Percentiles rank a stretch among this genome's conserved stretches.
phyloP scores from a whole-genome alignment of 2,888 invertebrate genomes.

The Patella ulyssiponensis region DNA sequence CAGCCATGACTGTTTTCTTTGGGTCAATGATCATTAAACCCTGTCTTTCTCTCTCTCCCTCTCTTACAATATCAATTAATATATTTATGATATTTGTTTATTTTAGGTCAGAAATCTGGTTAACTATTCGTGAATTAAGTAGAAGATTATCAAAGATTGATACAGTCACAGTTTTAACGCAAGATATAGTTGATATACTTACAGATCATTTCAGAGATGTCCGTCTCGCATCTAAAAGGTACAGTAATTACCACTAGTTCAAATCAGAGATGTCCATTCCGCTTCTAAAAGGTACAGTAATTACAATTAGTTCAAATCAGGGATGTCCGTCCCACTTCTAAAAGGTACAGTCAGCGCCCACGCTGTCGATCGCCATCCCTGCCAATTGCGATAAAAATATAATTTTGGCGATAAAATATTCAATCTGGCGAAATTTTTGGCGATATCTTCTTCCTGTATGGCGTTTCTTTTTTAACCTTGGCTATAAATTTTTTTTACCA shows the following conservation, averaged over 20 bases:
- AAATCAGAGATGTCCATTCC: constrained; percentile 79
- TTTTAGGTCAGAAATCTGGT: constrained; percentile 82
- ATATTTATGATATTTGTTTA: not conserved
- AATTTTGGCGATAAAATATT: too few species aligned
- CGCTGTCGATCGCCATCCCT: too few species aligned
- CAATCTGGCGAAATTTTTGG: too few species aligned
- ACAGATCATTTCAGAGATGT: constrained; percentile 85
- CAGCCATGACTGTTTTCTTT: too few species aligned
- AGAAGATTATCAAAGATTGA: constrained; percentile 84
- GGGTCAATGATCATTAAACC: too few species aligned
- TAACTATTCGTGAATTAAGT: constrained; percentile 83
- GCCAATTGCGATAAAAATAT: too few species aligned
- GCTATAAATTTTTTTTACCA: too few species aligned
- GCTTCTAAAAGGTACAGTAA: constrained; percentile 44
- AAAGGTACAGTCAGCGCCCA: constrained; percentile 34
- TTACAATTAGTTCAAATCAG: constrained; percentile 81
- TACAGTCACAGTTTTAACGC: constrained; percentile 86
- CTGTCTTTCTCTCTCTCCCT: too few species aligned
- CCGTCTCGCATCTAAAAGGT: constrained; percentile 52
- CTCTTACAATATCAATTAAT: too few species aligned
- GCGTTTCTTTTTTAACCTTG: too few species aligned
- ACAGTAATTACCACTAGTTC: constrained; percentile 72
- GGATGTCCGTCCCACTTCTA: constrained; percentile 67
- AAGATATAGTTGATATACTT: constrained; percentile 85
- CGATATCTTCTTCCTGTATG: too few species aligned